Conservation (phyloP, 2,797 vertebrate species). For the Sarcophilus harrisii region DNA sequence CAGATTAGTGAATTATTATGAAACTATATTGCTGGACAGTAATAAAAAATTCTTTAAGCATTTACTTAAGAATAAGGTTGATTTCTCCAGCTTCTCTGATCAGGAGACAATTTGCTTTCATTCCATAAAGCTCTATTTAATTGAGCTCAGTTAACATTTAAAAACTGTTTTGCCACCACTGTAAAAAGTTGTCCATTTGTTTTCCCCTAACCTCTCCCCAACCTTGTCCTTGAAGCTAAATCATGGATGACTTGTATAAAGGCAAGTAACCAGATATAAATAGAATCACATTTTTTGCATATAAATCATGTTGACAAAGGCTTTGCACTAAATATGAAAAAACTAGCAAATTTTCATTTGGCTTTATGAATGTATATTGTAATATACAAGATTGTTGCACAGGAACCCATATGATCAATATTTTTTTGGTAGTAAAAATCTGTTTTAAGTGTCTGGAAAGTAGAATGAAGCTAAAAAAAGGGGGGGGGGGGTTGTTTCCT, state of each 20-base stretch:
- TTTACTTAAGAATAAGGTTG: constrained; percentile 53
- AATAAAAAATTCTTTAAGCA: constrained; percentile 21
- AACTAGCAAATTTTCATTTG: constrained; percentile 61
- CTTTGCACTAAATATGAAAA: constrained; percentile 76
- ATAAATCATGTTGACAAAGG: constrained; percentile 64
- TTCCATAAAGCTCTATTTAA: constrained; percentile 10
- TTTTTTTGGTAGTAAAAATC: constrained; percentile 64
- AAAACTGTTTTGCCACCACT: constrained; percentile 69
- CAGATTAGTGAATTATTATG: not conserved
- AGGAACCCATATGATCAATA: constrained; percentile 63
- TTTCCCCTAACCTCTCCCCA: not conserved
- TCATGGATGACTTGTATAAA: constrained; percentile 4
- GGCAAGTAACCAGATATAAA: constrained; percentile 45
- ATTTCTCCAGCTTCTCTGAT: constrained; percentile 51
- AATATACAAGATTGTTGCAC: constrained; percentile 69
- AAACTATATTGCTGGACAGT: constrained; percentile 41
- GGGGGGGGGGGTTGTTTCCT: not conserved
- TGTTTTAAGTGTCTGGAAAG: constrained; percentile 65
- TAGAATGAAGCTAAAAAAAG: constrained; percentile 65
- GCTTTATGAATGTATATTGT: constrained; percentile 73
- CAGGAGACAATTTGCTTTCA: constrained; percentile 29
- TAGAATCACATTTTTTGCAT: constrained; percentile 38
- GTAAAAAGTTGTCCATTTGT: constrained; percentile 41
- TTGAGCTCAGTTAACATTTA: constrained; percentile 30
- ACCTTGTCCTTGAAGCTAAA: constrained; percentile 26